Conservation (phyloP, 1,140 invertebrate species). For the Drosophila busckii region DNA sequence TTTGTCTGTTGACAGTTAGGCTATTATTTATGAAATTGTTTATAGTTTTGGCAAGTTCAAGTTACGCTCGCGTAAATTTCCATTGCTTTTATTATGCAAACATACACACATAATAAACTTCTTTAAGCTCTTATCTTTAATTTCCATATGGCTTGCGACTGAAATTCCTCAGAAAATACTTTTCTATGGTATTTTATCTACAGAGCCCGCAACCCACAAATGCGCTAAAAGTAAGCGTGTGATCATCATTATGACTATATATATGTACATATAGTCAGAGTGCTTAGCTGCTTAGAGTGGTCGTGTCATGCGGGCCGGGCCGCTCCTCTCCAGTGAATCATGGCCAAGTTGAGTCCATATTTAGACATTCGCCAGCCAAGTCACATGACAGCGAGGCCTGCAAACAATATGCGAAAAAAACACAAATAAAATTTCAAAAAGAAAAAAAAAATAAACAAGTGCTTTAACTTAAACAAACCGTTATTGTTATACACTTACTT, state of each 20-base stretch:
- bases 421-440: background rate
- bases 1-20: constrained; percentile 42
- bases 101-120: too few species aligned
- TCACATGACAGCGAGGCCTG: constrained; percentile 48
- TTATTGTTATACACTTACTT: too few species aligned
- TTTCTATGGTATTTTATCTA: background rate
- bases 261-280: constrained; percentile 17
- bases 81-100: constrained; percentile 40
- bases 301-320: constrained; percentile 7
- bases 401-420: constrained; percentile 22
- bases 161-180: constrained; percentile 19
- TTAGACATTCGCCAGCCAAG: constrained; percentile 67
- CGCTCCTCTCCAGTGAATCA: constrained; percentile 39
- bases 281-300: constrained; percentile 13
- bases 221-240: background rate
- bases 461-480: background rate
- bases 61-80: constrained; percentile 58
- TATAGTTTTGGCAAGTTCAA: constrained; percentile 31
- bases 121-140: constrained; percentile 34
- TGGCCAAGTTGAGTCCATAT: constrained; percentile 47
- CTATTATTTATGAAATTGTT: constrained; percentile 37
- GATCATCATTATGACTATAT: constrained; percentile 3
- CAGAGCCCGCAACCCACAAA: too few species aligned
- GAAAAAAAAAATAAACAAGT: constrained; percentile 12
- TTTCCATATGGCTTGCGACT: constrained; percentile 36